phyloP scores from a whole-genome alignment of 1,140 invertebrate species.

The Cydia fagiglandana region DNA sequence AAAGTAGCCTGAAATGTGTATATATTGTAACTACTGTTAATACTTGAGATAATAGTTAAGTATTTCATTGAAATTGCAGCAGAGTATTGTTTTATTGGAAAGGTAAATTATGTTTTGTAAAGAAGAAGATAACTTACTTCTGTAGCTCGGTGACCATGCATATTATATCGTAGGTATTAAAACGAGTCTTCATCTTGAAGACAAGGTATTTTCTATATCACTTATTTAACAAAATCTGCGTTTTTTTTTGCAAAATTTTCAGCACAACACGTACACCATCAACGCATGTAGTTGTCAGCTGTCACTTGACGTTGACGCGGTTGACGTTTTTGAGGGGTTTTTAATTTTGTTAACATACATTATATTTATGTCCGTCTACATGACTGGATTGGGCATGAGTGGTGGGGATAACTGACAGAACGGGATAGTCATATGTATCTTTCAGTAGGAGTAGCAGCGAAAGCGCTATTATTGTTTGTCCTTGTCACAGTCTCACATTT shows the following conservation, averaged over 20 bases:
- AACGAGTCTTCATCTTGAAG: slow-evolving; percentile 92
- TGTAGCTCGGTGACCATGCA: slow-evolving; percentile 92
- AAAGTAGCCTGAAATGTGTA: neutral
- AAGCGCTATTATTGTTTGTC: no score
- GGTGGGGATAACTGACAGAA: no score
- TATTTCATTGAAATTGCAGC: neutral
- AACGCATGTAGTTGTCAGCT: slow-evolving; percentile 4
- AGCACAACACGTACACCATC: slow-evolving; percentile 7
- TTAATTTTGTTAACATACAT: neutral
- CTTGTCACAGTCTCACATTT: no score
- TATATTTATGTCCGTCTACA: no score
- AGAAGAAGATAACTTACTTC: slow-evolving; percentile 80
- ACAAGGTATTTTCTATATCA: slow-evolving; percentile 32
- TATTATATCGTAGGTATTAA: slow-evolving; percentile 94
- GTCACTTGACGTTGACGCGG: neutral
- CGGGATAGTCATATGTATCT: no score
- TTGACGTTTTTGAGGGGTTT: neutral
- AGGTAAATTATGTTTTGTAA: slow-evolving; percentile 9
- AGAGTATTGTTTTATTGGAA: neutral
- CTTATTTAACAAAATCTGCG: neutral
- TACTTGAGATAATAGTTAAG: neutral
- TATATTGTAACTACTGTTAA: neutral
- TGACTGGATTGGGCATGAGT: no score
- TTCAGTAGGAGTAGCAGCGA: no score
- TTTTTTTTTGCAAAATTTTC: slow-evolving; percentile 4